Percentiles rank a stretch among this genome's conserved stretches.
Conservation (phyloP, 2,113 vertebrate genomes). For the Entomyzon cyanotis region DNA sequence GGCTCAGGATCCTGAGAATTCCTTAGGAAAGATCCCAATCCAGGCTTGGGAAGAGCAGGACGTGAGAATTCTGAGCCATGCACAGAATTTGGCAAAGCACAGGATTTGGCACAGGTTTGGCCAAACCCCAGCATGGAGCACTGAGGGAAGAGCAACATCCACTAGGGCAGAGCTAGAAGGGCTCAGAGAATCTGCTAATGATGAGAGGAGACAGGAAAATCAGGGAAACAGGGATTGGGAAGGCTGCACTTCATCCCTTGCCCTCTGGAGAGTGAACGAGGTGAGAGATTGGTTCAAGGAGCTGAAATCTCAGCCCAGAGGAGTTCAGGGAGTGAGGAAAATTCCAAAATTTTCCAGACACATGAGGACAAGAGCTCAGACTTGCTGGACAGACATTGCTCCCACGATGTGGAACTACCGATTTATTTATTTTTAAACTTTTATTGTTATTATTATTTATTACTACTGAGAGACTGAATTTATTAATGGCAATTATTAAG, state of each 20-base stretch:
- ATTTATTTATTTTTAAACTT: not conserved
- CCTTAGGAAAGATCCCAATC: not conserved
- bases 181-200: not conserved
- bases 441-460: not conserved
- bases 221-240: not conserved
- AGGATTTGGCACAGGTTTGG: too few relatives aligned
- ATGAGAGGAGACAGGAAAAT: not conserved
- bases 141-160: not conserved
- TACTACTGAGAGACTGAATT: not conserved
- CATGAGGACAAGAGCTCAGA: not conserved
- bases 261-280: not conserved
- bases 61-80: not conserved
- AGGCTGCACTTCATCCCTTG: not conserved
- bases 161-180: not conserved
- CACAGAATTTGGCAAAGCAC: too few relatives aligned
- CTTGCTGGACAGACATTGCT: not conserved
- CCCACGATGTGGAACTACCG: not conserved
- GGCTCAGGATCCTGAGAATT: not conserved
- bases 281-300: not conserved
- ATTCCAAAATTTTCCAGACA: slow-evolving; percentile 26
- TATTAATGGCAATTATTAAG: not conserved
- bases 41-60: not conserved
- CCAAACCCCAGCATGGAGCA: not conserved
- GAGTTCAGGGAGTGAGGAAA: not conserved
- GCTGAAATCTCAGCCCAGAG: not conserved